These are phyloP conservation scores for Dendrocincla fuliginosa DNA, from an alignment of 2,797 vertebrate species.

Conservation along the genomic window DNA sequence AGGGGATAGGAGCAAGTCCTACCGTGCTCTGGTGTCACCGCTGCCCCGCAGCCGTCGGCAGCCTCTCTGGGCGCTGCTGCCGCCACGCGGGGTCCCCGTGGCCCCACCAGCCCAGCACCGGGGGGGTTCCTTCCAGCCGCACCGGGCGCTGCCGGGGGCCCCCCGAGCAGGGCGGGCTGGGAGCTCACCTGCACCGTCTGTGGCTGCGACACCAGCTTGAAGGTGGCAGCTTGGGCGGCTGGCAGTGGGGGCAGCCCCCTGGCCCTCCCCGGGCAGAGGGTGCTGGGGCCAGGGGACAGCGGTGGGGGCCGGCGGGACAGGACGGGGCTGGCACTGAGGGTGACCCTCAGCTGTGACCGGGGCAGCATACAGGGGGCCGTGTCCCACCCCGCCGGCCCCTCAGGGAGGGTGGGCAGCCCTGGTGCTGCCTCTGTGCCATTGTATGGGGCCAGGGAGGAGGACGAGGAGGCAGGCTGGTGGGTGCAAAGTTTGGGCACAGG, in stretches of 20 bases:
- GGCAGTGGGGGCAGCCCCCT: not conserved
- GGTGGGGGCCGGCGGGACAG: constrained; percentile 52
- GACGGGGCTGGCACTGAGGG: constrained; percentile 20
- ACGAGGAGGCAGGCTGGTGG: not conserved
- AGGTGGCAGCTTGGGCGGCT: constrained; percentile 53
- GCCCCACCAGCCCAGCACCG: fast-evolving
- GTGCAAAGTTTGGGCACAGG: not conserved
- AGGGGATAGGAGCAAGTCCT: not conserved
- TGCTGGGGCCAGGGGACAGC: not conserved
- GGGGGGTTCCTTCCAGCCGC: fast-evolving
- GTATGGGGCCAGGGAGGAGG: constrained; percentile 9
- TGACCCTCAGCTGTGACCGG: constrained; percentile 55
- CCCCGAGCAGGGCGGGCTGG: constrained; percentile 16
- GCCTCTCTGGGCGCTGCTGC: not conserved
- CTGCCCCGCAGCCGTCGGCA: not conserved
- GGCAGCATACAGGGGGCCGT: not conserved
- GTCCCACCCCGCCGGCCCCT: constrained; percentile 26
- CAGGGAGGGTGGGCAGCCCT: not conserved
- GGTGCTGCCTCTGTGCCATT: not conserved
- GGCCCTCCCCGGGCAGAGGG: constrained; percentile 1
- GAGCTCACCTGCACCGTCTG: constrained; percentile 68
- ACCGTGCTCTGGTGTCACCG: constrained; percentile 34
- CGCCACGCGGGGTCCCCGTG: not conserved
- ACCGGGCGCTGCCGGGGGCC: not conserved
- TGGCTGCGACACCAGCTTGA: constrained; percentile 70